These are phyloP conservation scores for Ophioderma brevispina DNA, from an alignment of 35 echinoderm and acorn worm genomes.

Conservation along the genomic window DNA sequence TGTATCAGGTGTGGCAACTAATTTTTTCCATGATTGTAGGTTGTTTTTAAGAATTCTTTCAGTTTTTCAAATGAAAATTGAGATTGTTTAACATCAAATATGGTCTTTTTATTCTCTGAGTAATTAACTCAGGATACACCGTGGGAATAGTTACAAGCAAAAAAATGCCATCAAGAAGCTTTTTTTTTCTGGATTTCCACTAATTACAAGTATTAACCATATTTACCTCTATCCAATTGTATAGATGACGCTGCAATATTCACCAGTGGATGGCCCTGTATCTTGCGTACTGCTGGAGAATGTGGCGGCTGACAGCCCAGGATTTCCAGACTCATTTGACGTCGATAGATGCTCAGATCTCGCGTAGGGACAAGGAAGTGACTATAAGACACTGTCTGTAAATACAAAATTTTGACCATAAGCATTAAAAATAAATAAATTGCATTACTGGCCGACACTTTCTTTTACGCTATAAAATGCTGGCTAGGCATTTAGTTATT, in stretches of 20 bases:
- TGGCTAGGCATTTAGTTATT: neutral
- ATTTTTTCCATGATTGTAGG: too few species aligned
- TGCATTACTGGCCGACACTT: neutral
- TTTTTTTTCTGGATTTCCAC: too few species aligned
- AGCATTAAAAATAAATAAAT: neutral
- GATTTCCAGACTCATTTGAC: slow-evolving; percentile 5
- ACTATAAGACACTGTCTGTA: slow-evolving; percentile 85
- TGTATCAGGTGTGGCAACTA: too few species aligned
- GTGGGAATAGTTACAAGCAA: too few species aligned
- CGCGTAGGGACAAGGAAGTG: slow-evolving; percentile 83
- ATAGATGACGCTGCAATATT: slow-evolving; percentile 14
- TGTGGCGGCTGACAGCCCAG: slow-evolving; percentile 13
- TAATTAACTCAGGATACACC: too few species aligned
- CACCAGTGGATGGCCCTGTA: slow-evolving; percentile 5
- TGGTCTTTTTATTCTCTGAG: too few species aligned
- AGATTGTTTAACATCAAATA: too few species aligned
- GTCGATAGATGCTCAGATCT: neutral
- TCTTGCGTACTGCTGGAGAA: slow-evolving; percentile 47
- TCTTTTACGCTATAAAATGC: neutral
- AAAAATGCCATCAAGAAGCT: too few species aligned
- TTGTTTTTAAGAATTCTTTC: too few species aligned
- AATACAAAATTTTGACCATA: neutral
- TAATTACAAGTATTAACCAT: neutral
- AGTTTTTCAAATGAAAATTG: too few species aligned
- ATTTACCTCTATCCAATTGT: slow-evolving; percentile 63